Conservation (phyloP, 2,113 vertebrate species). For the Hymenochirus boettgeri region DNA sequence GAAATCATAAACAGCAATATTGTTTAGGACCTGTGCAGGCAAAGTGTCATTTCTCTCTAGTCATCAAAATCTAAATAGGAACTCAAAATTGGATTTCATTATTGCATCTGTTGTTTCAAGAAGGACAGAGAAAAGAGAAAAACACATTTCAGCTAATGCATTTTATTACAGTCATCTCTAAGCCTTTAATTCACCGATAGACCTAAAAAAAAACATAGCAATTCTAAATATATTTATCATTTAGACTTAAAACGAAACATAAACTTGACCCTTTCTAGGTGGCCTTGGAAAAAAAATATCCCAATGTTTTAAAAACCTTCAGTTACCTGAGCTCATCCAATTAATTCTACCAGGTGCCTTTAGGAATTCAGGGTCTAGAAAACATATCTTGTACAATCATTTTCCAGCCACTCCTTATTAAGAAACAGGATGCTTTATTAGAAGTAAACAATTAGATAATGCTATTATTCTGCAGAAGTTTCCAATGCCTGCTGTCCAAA, state of each 20-base stretch:
- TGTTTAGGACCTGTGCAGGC: constrained; percentile 1
- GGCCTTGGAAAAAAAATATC: no score
- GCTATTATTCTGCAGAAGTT: no score
- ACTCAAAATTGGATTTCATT: constrained; percentile 27
- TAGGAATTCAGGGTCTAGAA: no score
- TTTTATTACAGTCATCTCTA: constrained; percentile 14
- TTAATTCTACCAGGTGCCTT: no score
- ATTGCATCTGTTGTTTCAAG: constrained; percentile 23
- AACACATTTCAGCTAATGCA: constrained; percentile 22
- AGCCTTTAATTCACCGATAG: constrained; percentile 24
- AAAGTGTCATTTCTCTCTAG: constrained; percentile 9
- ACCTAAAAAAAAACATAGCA: constrained; percentile 15
- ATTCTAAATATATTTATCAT: constrained; percentile 20
- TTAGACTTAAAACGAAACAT: not conserved
- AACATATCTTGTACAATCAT: no score
- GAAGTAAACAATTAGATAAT: no score
- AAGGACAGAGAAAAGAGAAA: not conserved
- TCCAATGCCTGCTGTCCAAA: no score
- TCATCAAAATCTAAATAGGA: constrained; percentile 21
- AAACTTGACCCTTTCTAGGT: not conserved
- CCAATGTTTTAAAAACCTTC: no score
- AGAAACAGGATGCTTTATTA: no score
- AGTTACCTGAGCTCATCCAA: no score
- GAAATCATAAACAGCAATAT: not conserved
- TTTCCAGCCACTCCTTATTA: no score